Percentiles rank a stretch among this genome's conserved stretches.
phyloP scores from a whole-genome alignment of 1,140 invertebrate species.

The Drosophila bocki region DNA sequence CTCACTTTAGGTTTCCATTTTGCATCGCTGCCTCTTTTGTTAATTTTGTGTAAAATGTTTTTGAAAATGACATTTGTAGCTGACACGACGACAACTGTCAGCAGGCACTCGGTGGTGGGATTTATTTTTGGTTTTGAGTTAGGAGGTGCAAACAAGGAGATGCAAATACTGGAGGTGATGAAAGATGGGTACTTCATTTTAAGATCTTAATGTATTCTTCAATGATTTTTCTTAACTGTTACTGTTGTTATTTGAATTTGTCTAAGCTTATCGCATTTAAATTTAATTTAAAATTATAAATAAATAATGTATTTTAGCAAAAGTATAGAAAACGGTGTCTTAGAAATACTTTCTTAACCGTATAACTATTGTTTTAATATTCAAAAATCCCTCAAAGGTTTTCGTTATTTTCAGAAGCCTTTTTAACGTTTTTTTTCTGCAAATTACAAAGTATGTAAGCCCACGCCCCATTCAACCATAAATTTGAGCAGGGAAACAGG shows the following conservation, averaged over 20 bases:
- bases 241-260: neutral
- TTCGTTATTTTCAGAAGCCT: too few relatives aligned
- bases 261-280: neutral
- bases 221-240: too few relatives aligned
- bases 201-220: too few relatives aligned
- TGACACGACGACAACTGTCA: slow-evolving; percentile 75
- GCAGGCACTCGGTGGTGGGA: slow-evolving; percentile 68
- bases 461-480: slow-evolving; percentile 1
- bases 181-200: neutral
- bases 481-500: slow-evolving; percentile 30
- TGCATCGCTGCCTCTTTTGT: slow-evolving; percentile 36
- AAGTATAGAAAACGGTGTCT: too few relatives aligned
- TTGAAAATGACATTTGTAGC: slow-evolving; percentile 71
- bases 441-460: neutral
- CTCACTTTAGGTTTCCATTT: slow-evolving; percentile 36
- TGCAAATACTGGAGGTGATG: slow-evolving; percentile 4
- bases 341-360: too few relatives aligned
- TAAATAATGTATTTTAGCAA: too few relatives aligned
- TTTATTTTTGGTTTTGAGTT: slow-evolving; percentile 65
- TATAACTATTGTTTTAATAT: too few relatives aligned
- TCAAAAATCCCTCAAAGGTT: too few relatives aligned
- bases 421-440: too few relatives aligned
- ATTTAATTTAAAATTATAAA: neutral
- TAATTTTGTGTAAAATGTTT: slow-evolving; percentile 58
- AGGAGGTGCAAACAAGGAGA: slow-evolving; percentile 12